Base-by-base conservation (phyloP, 1,140 invertebrate species). In the Archivesica marissinica region DNA sequence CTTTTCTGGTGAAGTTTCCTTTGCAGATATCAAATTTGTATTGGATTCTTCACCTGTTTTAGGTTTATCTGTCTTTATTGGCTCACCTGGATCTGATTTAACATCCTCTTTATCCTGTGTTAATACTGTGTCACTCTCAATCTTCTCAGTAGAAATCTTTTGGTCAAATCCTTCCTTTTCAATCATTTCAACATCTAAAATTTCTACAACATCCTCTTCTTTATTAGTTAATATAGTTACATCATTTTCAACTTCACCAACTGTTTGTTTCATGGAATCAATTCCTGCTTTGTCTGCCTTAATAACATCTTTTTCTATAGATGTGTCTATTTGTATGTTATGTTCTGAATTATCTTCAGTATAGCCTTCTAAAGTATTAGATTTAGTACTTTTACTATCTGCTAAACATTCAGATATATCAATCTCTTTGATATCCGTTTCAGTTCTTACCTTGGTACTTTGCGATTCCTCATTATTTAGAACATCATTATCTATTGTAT, bases 221-320 rank as follows among this genome's bases (percentile, higher is more conserved):
- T n/a, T 25, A 20, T 23, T 44, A 6, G 23, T 38, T 20, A 44
- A 47, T 38, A 54, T 23, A 59, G n/a, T 41, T 15, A 54, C 35
- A 50, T 61, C 33, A 66, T 41, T 20, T 76, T 79, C 33, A 41
- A 79, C 20, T 64, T 76, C 28, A 59, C 79, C 25, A 52, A 59
- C 17, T 61, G 41, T 35, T 39, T 75, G n/a, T n/a, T n/a, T 15
- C 59, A 50, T 72, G 25, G 38, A 11, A 7, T 78, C 59, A 6
- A 1, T 2, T 50, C 33, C 41, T n/a, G 38, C 47, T 17, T 72
- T 41, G 15, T 68, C 38, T 11, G 35, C 74, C 25, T 39, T 25
- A 50, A 15, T 30, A 38, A 41, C 56, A 25, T 59, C 28, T 47
- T 68, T 38, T 41, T 20, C 30, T 39, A n/a, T n/a, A 39, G 35